Evolutionary conservation across 2,888 invertebrate genomes (phyloP).

Genomic region (Lycocerus yunnanus): DNA sequence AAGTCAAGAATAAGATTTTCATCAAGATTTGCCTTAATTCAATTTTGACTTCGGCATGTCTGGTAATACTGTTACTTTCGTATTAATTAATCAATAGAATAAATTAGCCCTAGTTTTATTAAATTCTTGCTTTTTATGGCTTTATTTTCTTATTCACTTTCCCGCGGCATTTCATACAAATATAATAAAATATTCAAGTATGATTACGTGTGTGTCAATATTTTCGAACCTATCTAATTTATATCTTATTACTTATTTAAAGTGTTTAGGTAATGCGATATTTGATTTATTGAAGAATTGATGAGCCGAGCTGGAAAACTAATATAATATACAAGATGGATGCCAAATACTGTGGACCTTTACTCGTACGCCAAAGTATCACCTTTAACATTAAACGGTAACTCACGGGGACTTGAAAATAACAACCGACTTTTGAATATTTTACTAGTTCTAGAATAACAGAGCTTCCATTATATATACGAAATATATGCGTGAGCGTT

Average conservation of each 20-base stretch:
- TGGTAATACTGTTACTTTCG: background rate
- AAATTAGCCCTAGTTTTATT: background rate
- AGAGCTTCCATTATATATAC: background rate
- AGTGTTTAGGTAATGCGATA: background rate
- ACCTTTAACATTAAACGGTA: background rate
- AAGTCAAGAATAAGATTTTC: background rate
- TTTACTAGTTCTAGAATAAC: background rate
- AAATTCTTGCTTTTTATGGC: background rate
- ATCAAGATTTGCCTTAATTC: background rate
- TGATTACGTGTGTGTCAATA: background rate
- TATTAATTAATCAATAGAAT: background rate
- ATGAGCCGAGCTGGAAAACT: background rate
- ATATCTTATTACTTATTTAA: background rate
- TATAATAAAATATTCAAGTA: background rate
- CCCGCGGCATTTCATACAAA: background rate
- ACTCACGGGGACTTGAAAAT: background rate
- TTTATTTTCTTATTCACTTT: background rate
- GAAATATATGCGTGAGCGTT: background rate
- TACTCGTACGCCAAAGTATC: no score
- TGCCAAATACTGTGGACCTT: background rate
- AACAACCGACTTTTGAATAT: background rate
- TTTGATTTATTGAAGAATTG: background rate
- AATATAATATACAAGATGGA: background rate
- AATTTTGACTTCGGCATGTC: background rate
- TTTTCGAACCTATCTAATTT: background rate